Evolutionary conservation across 2,113 vertebrate genomes (phyloP), one percentile per base, ranked within the genome.

Genomic region (Benitochromis conjunctus): DNA sequence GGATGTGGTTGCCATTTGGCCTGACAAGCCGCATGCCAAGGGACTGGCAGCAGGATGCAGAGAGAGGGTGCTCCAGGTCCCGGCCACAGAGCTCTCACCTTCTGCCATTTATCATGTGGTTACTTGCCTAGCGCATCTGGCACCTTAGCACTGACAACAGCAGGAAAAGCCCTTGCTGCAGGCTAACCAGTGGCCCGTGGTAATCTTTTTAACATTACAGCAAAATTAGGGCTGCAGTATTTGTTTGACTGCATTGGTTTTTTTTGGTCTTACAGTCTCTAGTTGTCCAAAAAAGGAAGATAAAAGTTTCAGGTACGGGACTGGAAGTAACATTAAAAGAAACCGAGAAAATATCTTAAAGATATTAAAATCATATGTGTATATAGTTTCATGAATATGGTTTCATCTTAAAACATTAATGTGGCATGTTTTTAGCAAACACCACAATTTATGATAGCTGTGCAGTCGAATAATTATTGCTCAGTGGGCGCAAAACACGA

Each of bases 81-180:
- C 89, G 78, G 92, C 85, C 90, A 19, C 82, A 81, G 58, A 85
- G 89, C 86, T 76, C 91, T 94, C 91, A 94, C 93, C 95, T 93
- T 90, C 92, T 95, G 94, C 95, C 94, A 95, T 96, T 95, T 94
- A 91, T 96, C 95, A 94, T 93, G 90, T 83, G 56, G 86, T 87
- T 90, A 57, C 83, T 94, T 78, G 86, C 89, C 91, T 92, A 92
- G 89, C 76, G n/a, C 92, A 94, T 95, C 93, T 95, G 95, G 93
- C 94, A 94, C 90, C 87, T 89, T 21, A 78, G 87, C 82, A 64
- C 43, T 53, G 84, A 86, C 83, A 88, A 86, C 81, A 89, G 87
- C 76, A 83, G 85, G 81, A 85, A 77, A 87, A 91, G 86, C 69
- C 77, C 74, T 81, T 74, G 92, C 93, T 91, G 83, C 91, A 77